Base-by-base conservation (phyloP, 2,888 invertebrate genomes). In the Itoplectis maculator region DNA sequence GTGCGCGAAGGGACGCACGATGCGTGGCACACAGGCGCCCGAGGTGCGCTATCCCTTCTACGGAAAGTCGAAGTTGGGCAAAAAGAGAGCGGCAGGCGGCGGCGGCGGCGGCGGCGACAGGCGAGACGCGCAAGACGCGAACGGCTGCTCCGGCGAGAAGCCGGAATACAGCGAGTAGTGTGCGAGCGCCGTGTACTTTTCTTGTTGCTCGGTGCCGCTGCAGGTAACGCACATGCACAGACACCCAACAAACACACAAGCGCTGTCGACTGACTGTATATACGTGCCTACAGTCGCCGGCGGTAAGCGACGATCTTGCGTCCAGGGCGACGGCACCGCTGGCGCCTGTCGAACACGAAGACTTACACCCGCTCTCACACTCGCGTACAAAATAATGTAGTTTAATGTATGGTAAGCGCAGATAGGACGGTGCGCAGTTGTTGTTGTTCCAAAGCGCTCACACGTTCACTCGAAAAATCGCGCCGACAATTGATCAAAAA, bases 41-140 rank as follows among this genome's bases (percentile, higher is more conserved):
- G 42, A 47, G 18, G 61, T 54, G 29, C 69, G 35, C 45, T 15
- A 45, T 69, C 51, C 69, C 73, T 59, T 59, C 45, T 35, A 54
- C 47, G 45, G 59, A 73, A 42, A 73, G 61, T 73, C 45, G 59
- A 59, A 56, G 45, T 47, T 23, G n/a, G 15, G 18, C 11, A 35
- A 49, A 68, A 49, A 15, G 45, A 47, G 73, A 73, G 73, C 45
- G 20, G 72, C 51, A 29, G 69, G 20, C 51, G 29, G n/a, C n/a
- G n/a, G n/a, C n/a, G n/a, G n/a, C n/a, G n/a, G n/a, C n/a, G n/a
- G n/a, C n/a, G n/a, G n/a, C n/a, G n/a, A n/a, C n/a, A n/a, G n/a
- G n/a, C n/a, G n/a, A n/a, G n/a, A 40, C 3, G 5, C 29, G 54
- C 37, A 42, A 37, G 23, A 45, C 59, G 59, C 42, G 23, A 11